Evolutionary conservation across 2,888 invertebrate species (phyloP), one percentile per base, ranked within the genome.

Genomic region (Drymonia ruficornis): DNA sequence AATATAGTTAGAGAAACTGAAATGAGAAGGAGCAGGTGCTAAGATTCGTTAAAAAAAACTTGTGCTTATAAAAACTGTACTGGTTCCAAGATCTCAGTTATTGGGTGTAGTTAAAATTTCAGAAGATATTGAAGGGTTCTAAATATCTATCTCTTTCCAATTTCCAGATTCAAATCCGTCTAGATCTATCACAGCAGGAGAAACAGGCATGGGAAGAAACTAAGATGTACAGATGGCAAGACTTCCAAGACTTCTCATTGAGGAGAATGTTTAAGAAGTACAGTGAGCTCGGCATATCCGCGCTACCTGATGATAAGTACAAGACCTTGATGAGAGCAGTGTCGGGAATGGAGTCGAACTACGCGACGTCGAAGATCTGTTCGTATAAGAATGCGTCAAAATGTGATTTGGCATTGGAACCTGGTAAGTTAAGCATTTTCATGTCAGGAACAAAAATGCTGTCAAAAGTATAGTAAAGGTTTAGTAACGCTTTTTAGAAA

Each of bases 331-430:
- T 95, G 76, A 93, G 94, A 65, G 93, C 94, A 0, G 89, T 95
- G 1, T 95, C 95, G 0, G 94, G 95, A 7, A 97, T 97, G 97
- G 94, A 96, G 73, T 93, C 95, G 0, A 95, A 95, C 63, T 97
- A 96, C 74, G 95, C 96, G 0, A 97, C 94, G 12, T 95, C 96
- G 0, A 97, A 96, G 81, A 94, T 97, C 16, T 97, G 97, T 74
- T 94, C 94, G n/a, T 96, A 86, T 68, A 94, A 94, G 40, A 87
- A 96, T 62, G 74, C 78, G 0, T 85, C 78, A 0, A 95, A 95
- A 65, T 97, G 97, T 69, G 95, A 96, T 75, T 84, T 97, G 19
- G 82, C 94, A 13, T 87, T 97, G 40, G 96, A 97, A 75, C 97
- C 97, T 59, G 96, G 95, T 95, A 80, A 82, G 74, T 46, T 28